Evolutionary conservation across 2,113 vertebrate genomes (phyloP).

Genomic region (Anolis sagrei): DNA sequence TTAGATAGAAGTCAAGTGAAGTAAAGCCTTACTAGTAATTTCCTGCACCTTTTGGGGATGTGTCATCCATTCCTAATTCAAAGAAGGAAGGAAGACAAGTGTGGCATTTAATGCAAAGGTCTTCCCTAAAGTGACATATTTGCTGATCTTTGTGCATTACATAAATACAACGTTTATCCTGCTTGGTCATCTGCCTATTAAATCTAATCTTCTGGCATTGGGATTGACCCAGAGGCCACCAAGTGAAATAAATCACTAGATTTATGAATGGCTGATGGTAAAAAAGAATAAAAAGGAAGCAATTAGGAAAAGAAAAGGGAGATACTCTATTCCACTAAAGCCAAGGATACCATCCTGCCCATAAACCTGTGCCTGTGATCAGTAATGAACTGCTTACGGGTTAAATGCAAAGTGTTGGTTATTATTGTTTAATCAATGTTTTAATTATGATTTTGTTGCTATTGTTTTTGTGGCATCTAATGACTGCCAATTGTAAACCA

Average conservation of each 20-base stretch:
- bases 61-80: background rate
- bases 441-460: too few species aligned
- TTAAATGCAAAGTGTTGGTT: too few species aligned
- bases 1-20: background rate
- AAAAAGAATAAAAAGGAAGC: constrained; percentile 37
- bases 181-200: constrained; percentile 29
- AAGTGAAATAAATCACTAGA: constrained; percentile 54
- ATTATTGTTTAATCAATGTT: too few species aligned
- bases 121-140: constrained; percentile 26
- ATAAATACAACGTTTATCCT: constrained; percentile 36
- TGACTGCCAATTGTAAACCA: too few species aligned
- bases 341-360: too few species aligned
- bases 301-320: constrained; percentile 44
- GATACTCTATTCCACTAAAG: too few species aligned
- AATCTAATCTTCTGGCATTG: constrained; percentile 23
- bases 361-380: too few species aligned
- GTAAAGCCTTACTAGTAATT: background rate
- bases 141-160: constrained; percentile 37
- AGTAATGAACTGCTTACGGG: too few species aligned
- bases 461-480: too few species aligned
- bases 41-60: background rate
- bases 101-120: constrained; percentile 24
- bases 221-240: constrained; percentile 20
- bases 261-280: constrained; percentile 50
- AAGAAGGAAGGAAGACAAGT: constrained; percentile 18